A percentile compares a stretch with the other conserved stretches of the same genome.
These are phyloP conservation scores for Falco peregrinus DNA, from an alignment of 2,797 vertebrate genomes.

Conservation along the genomic window DNA sequence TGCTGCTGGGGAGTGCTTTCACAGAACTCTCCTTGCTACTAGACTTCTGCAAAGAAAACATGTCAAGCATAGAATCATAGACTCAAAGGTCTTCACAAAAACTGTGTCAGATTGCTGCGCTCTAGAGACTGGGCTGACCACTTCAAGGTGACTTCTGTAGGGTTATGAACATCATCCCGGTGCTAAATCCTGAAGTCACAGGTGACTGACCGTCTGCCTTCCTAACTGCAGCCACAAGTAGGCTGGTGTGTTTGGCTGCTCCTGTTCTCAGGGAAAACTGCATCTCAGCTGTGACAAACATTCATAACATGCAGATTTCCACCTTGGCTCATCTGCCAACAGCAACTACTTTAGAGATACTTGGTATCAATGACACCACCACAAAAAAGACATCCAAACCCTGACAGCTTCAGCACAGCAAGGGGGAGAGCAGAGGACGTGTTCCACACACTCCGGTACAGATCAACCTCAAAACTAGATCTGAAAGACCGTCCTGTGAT, in stretches of 20 bases:
- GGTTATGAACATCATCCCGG: neutral
- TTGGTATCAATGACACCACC: neutral
- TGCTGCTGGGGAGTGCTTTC: slow-evolving; percentile 80
- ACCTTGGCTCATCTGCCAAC: neutral
- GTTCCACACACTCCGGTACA: neutral
- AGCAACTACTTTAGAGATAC: neutral
- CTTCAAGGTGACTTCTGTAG: neutral
- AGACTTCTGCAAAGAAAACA: slow-evolving; percentile 84
- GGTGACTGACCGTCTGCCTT: neutral
- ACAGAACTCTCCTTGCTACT: slow-evolving; percentile 85
- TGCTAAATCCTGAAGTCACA: neutral
- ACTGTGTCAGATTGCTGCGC: neutral
- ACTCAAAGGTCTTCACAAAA: neutral
- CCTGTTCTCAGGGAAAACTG: neutral
- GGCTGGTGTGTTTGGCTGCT: neutral
- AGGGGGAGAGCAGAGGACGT: neutral
- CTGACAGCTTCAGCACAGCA: neutral
- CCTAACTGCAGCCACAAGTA: neutral
- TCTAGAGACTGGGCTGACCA: neutral
- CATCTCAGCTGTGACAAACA: neutral
- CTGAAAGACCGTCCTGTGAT: neutral
- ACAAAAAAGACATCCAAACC: neutral
- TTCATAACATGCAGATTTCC: neutral
- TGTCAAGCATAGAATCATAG: no score
- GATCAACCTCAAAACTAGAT: neutral